phyloP scores from a whole-genome alignment of 2,888 invertebrate genomes.

The Eudasyphora cyanicolor region DNA sequence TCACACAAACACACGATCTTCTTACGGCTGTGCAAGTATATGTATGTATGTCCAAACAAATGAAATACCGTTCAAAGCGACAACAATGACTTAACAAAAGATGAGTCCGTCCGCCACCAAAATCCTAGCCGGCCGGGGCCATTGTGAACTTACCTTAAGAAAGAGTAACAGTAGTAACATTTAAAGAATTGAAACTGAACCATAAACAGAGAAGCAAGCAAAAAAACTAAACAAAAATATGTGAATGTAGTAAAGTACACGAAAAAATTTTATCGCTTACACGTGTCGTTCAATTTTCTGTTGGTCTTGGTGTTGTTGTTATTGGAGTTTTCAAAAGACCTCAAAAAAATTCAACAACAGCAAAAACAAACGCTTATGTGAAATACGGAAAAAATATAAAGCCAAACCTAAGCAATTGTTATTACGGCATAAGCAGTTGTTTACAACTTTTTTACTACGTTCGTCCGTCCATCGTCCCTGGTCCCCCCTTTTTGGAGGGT shows the following conservation, averaged over 20 bases:
- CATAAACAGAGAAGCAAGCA: neutral
- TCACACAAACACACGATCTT: neutral
- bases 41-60: conserved; percentile 30
- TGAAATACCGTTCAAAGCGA: conserved; percentile 25
- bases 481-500: neutral
- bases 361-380: conserved; percentile 31
- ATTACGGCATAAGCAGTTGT: conserved; percentile 40
- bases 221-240: neutral
- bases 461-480: neutral
- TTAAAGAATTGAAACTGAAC: conserved; percentile 3
- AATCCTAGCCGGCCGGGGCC: neutral
- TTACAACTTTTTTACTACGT: conserved; percentile 30
- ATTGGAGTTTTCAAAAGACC: conserved; percentile 42
- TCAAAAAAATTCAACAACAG: neutral
- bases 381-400: conserved; percentile 40
- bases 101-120: neutral
- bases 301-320: conserved; percentile 2
- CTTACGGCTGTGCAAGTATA: too few relatives aligned
- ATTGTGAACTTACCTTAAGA: neutral
- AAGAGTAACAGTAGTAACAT: neutral
- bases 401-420: conserved; percentile 43
- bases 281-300: conserved; percentile 58
- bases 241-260: conserved; percentile 11
- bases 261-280: conserved; percentile 57
- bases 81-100: neutral